Evolutionary conservation across 2,888 invertebrate genomes (phyloP), one percentile per base, ranked within the genome.

Genomic region (Drosophila silvestris): DNA sequence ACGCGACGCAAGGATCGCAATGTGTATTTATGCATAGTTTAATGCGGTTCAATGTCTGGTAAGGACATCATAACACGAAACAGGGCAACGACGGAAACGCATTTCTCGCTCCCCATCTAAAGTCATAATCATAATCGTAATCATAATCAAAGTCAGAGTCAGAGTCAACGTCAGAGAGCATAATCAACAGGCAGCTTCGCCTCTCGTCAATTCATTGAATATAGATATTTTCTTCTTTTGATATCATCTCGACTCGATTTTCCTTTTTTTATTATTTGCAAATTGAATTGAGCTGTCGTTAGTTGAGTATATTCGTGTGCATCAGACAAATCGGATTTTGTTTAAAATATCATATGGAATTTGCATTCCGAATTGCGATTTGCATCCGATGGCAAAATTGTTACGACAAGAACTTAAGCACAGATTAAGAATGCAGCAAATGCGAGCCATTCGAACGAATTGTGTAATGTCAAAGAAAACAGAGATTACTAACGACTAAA

Each of bases 1-100:
- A 19, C 35, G 57, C 65, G 68, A 67, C 65, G 62, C 52, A 82
- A 74, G 72, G 76, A 67, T 68, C 70, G 91, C 91, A 87, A 89
- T 85, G 90, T 85, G 85, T 86, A 91, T 91, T 86, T 86, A 86
- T 91, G 86, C 90, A 88, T 85, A 88, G 89, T 85, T 91, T 91
- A 86, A 86, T 91, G 89, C 86, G 90, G 91, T 86, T 86, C 86
- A 86, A 86, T 90, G 91, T 91, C 90, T 86, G 86, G 78, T 90
- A 90, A 86, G 86, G 90, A 85, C 86, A 85, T 91, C 91, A 90
- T 88, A 91, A 86, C 85, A 86, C 78, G 80, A 79, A 83, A 19
- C 74, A 89, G 73, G 70, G 74, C 66, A 83, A 68, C 64, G 77
- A 61, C 26, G 68, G 30, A 52, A 39, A 56, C 54, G 26, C 53